These are phyloP conservation scores for Entomyzon cyanotis DNA, from an alignment of 2,113 vertebrate species.

Conservation along the genomic window DNA sequence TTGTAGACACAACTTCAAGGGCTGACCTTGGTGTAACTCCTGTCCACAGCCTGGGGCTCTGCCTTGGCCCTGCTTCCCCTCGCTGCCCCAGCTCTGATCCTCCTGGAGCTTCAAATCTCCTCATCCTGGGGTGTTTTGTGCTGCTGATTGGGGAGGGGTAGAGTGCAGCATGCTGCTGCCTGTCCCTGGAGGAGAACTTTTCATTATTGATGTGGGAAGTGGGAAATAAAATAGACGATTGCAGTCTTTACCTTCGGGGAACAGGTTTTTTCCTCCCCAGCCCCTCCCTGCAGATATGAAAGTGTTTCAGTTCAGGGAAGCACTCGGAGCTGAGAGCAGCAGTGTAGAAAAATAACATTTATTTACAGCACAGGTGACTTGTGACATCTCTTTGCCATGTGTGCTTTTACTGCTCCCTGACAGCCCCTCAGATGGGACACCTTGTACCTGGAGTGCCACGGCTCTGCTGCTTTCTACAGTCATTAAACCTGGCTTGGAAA, in stretches of 20 bases:
- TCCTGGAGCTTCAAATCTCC: not conserved
- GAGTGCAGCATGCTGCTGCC: not conserved
- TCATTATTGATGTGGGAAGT: slow-evolving; percentile 60
- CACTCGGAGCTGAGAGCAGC: slow-evolving; percentile 1
- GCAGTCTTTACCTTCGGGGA: slow-evolving; percentile 53
- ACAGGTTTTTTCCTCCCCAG: not conserved
- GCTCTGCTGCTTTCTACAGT: not conserved
- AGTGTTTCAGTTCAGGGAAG: slow-evolving; percentile 8
- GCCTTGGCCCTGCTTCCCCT: not conserved
- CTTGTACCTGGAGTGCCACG: not conserved
- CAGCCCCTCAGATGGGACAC: not conserved
- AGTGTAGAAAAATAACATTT: not conserved
- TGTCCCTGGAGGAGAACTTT: slow-evolving; percentile 46
- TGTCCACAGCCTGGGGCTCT: not conserved
- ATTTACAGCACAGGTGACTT: slow-evolving; percentile 11
- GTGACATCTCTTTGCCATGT: not conserved
- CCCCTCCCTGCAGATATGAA: slow-evolving; percentile 2
- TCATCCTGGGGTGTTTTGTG: not conserved
- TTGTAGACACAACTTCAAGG: not conserved
- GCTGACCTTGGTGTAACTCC: not conserved
- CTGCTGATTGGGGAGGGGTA: not conserved
- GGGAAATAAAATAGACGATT: slow-evolving; percentile 55
- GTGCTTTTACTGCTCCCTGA: not conserved
- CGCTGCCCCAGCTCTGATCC: not conserved
- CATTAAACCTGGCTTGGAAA: not conserved